These are phyloP conservation scores for Scaptomyza flava DNA, from an alignment of 2,888 invertebrate species.

Conservation along the genomic window DNA sequence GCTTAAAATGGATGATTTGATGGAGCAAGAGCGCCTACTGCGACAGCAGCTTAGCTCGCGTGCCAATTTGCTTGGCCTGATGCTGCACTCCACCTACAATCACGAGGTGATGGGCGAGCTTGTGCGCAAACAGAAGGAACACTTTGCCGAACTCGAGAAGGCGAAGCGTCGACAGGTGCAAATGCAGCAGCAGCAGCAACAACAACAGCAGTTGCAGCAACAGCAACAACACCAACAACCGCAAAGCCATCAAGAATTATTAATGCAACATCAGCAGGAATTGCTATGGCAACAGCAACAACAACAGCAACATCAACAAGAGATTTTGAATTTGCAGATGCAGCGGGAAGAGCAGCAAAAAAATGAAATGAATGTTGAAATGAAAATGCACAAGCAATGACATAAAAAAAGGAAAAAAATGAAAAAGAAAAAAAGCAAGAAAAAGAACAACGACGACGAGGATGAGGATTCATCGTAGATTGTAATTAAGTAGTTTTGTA, in stretches of 20 bases:
- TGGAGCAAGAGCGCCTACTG: conserved; percentile 96
- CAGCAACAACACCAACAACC: conserved; percentile 14
- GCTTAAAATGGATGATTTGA: conserved; percentile 96
- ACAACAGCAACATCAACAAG: neutral
- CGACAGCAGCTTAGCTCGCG: conserved; percentile 90
- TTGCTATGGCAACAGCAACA: neutral
- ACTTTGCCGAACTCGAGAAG: conserved; percentile 71
- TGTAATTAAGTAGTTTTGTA: neutral
- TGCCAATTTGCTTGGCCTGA: conserved; percentile 95
- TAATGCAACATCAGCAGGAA: conserved; percentile 2
- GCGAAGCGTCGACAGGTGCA: conserved; percentile 55
- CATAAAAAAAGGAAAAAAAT: neutral
- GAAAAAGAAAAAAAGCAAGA: neutral
- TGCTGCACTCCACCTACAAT: conserved; percentile 98
- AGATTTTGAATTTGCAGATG: neutral
- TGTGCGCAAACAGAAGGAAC: conserved; percentile 82
- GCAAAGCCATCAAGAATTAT: conserved; percentile 1
- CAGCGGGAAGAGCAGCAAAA: neutral
- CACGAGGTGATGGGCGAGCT: conserved; percentile 94
- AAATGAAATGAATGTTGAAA: neutral
- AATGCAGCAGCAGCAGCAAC: conserved; percentile 7
- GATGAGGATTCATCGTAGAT: neutral
- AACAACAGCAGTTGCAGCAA: neutral
- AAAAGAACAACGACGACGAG: neutral
- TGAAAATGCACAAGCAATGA: conserved; percentile 14